A percentile compares a stretch with the other conserved stretches of the same genome.
phyloP scores from a whole-genome alignment of 1,140 invertebrate species.

The Hyphantria cunea region DNA sequence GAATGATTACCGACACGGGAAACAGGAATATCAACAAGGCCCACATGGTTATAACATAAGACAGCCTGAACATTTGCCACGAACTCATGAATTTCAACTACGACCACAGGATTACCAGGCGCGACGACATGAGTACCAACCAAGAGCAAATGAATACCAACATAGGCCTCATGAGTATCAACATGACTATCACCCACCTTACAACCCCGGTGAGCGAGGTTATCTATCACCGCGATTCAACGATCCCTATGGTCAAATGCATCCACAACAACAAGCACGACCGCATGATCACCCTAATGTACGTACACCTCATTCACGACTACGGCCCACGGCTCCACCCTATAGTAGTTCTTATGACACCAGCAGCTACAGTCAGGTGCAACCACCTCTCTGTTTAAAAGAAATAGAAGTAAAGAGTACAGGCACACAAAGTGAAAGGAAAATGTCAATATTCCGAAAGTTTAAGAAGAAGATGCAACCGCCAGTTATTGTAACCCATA shows the following conservation, averaged over 20 bases:
- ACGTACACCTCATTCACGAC: background rate
- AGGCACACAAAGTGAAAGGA: constrained; percentile 64
- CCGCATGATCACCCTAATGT: constrained; percentile 14
- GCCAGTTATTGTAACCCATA: constrained; percentile 5
- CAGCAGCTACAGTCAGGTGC: constrained; percentile 34
- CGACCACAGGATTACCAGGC: background rate
- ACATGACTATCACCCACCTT: constrained; percentile 27
- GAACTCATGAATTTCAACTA: background rate
- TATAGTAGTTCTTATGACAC: constrained; percentile 42
- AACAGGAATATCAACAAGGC: constrained; percentile 2
- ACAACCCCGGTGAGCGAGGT: constrained; percentile 7
- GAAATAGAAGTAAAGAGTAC: constrained; percentile 74
- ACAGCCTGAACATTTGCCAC: background rate
- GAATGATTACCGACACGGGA: constrained; percentile 4
- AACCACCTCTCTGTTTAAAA: constrained; percentile 66
- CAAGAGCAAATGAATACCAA: constrained; percentile 3
- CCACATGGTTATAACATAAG: constrained; percentile 25
- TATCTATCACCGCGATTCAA: constrained; percentile 24
- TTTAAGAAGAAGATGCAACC: constrained; percentile 47
- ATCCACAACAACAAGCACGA: constrained; percentile 9
- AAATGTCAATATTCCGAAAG: constrained; percentile 55
- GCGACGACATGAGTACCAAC: constrained; percentile 3
- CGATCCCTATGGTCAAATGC: constrained; percentile 18
- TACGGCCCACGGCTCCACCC: constrained; percentile 38
- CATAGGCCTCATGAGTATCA: constrained; percentile 26